A percentile compares a stretch with the other conserved stretches of the same genome.
Evolutionary conservation across 2,113 vertebrate species (phyloP).

Genomic region (Charadrius vociferus): DNA sequence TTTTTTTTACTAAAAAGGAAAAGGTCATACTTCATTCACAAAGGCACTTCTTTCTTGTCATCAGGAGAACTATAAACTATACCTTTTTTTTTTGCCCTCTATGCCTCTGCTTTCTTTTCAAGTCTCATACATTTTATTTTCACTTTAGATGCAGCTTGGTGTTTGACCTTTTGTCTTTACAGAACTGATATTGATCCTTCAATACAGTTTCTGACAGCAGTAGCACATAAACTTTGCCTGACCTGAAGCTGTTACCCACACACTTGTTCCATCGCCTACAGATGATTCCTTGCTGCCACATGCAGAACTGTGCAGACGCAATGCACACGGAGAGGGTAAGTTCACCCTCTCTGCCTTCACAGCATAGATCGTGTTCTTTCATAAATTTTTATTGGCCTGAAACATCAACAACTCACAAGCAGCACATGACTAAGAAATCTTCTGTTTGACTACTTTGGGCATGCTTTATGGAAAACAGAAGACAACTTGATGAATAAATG

Average conservation of each 20-base stretch:
- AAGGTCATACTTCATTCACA: background rate
- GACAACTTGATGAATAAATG: background rate
- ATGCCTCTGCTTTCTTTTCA: background rate
- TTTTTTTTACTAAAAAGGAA: background rate
- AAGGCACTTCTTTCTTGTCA: background rate
- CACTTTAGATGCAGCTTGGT: background rate
- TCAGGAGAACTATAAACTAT: background rate
- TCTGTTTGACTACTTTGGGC: background rate
- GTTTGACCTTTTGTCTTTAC: background rate
- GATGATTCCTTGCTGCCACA: background rate
- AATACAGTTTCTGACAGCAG: background rate
- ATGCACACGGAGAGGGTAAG: background rate
- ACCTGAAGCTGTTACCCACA: background rate
- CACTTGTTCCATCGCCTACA: background rate
- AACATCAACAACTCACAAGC: background rate
- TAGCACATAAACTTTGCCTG: background rate
- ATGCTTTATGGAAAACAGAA: background rate
- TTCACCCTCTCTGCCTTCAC: background rate
- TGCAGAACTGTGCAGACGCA: rapidly evolving
- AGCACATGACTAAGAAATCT: background rate
- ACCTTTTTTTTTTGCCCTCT: too few species aligned
- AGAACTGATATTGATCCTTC: background rate
- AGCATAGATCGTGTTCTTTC: background rate
- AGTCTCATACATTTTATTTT: background rate
- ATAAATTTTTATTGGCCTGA: background rate